These are phyloP conservation scores for Drosophila basisetae DNA, from an alignment of 2,888 invertebrate genomes.

Conservation along the genomic window DNA sequence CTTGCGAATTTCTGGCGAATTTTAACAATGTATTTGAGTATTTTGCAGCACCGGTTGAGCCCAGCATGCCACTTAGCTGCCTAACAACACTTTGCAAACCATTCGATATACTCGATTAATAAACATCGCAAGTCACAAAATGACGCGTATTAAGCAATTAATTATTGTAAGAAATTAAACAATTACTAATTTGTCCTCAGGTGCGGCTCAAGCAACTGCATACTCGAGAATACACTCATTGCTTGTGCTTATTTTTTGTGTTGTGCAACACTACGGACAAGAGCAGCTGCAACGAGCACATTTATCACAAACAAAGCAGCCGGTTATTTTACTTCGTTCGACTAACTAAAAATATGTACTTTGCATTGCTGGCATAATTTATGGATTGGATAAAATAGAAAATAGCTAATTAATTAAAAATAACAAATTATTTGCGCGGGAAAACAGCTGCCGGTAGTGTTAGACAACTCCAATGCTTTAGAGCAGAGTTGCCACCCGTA, in stretches of 20 bases:
- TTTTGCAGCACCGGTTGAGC: constrained; percentile 53
- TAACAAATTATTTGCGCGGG: constrained; percentile 52
- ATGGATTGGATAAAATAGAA: not conserved
- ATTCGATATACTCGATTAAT: constrained; percentile 56
- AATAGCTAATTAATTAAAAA: constrained; percentile 7
- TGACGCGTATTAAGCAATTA: not conserved
- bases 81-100: constrained; percentile 43
- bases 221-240: not conserved
- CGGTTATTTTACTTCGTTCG: constrained; percentile 6
- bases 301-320: constrained; percentile 34
- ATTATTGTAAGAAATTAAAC: not conserved
- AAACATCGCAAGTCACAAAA: constrained; percentile 15
- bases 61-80: constrained; percentile 45
- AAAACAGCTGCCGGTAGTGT: constrained; percentile 55
- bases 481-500: constrained; percentile 22
- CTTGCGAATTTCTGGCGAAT: constrained; percentile 72
- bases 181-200: not conserved
- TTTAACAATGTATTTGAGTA: constrained; percentile 70
- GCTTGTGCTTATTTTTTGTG: not conserved
- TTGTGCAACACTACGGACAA: constrained; percentile 41
- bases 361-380: not conserved
- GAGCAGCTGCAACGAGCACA: constrained; percentile 58
- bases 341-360: not conserved
- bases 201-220: too few species aligned
- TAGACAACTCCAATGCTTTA: constrained; percentile 5